Evolutionary conservation across 2,888 invertebrate species (phyloP).

Genomic region (Melanostoma scalare): DNA sequence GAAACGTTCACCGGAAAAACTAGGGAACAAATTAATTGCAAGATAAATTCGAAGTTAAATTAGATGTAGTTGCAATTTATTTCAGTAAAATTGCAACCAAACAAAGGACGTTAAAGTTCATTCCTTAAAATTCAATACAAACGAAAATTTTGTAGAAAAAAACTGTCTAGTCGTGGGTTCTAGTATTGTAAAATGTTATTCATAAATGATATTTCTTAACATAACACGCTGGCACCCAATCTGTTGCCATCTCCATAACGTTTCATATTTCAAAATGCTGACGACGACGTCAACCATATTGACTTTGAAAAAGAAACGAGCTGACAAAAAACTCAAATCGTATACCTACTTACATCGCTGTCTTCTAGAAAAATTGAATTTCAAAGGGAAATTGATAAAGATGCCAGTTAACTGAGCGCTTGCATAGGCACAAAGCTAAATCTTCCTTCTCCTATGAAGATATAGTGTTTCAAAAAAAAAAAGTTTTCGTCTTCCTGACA

Average conservation of each 20-base stretch:
- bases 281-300: constrained; percentile 18
- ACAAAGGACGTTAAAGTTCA: no score
- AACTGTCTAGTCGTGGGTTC: no score
- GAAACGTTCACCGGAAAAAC: no score
- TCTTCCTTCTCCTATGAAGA: not conserved
- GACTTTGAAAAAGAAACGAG: constrained; percentile 2
- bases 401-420: constrained; percentile 25
- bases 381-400: constrained; percentile 44
- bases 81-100: no score
- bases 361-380: constrained; percentile 22
- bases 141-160: no score
- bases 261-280: constrained; percentile 2
- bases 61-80: no score
- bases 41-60: no score
- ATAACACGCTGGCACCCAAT: constrained; percentile 40
- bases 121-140: no score
- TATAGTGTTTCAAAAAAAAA: no score
- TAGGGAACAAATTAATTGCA: no score
- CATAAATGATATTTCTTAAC: not conserved
- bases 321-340: constrained; percentile 45
- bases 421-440: constrained; percentile 28
- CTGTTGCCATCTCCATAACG: constrained; percentile 9
- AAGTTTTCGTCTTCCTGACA: no score
- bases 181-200: no score
- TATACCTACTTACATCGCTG: not conserved